Evolutionary conservation across 2,888 invertebrate genomes (phyloP).

Genomic region (Drosophila vallismaia): DNA sequence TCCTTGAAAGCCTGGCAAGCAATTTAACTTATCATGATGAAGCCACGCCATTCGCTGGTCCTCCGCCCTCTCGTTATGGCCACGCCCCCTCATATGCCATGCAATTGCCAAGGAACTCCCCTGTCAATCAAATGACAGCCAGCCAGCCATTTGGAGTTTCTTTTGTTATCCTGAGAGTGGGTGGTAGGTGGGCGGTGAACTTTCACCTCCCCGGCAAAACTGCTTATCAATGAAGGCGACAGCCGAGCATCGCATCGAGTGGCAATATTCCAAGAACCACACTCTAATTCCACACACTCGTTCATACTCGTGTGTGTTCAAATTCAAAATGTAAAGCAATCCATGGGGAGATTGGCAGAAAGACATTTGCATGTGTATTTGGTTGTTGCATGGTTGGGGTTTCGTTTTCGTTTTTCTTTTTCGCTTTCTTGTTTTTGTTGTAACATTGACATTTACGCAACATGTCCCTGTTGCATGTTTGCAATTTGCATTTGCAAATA

Average conservation of each 20-base stretch:
- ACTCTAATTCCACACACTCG: slow-evolving; percentile 2
- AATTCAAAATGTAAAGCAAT: slow-evolving; percentile 12
- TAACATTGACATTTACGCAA: slow-evolving; percentile 78
- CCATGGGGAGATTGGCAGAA: slow-evolving; percentile 21
- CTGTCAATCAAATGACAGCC: slow-evolving; percentile 61
- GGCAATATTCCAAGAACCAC: slow-evolving; percentile 23
- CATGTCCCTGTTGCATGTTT: slow-evolving; percentile 80
- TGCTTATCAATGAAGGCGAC: slow-evolving; percentile 57
- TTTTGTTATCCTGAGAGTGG: slow-evolving; percentile 29
- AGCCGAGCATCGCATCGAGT: slow-evolving; percentile 61
- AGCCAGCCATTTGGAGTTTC: slow-evolving; percentile 28
- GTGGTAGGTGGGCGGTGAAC: not conserved
- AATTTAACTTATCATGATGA: slow-evolving; percentile 6
- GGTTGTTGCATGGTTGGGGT: slow-evolving; percentile 21
- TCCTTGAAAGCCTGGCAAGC: not conserved
- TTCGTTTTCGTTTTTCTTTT: not conserved
- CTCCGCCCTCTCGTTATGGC: slow-evolving; percentile 11
- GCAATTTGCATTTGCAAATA: slow-evolving; percentile 80
- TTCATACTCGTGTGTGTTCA: slow-evolving; percentile 8
- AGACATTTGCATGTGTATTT: slow-evolving; percentile 46
- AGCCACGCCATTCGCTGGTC: slow-evolving; percentile 13
- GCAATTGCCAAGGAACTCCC: slow-evolving; percentile 44
- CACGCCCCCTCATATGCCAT: slow-evolving; percentile 35
- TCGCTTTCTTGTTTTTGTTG: slow-evolving; percentile 20
- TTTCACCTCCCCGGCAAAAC: slow-evolving; percentile 23